A percentile compares a stretch with the other conserved stretches of the same genome.
These are phyloP conservation scores for Picathartes gymnocephalus DNA, from an alignment of 2,113 vertebrate species.

Conservation along the genomic window DNA sequence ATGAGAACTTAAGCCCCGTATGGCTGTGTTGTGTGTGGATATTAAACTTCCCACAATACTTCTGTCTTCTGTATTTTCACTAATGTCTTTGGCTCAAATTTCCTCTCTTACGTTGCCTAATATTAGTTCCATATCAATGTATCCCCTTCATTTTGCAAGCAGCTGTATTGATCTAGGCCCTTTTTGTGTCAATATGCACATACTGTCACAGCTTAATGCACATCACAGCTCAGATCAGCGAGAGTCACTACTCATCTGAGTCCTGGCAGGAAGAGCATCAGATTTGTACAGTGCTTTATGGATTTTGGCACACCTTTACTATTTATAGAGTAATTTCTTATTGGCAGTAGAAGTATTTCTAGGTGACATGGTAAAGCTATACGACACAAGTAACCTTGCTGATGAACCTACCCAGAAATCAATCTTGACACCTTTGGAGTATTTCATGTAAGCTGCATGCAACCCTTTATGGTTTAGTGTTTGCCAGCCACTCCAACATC, in stretches of 20 bases:
- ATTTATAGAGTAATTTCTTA: background rate
- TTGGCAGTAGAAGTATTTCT: background rate
- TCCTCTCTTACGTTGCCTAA: background rate
- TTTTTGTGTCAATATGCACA: background rate
- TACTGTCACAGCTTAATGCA: background rate
- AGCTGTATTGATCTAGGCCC: background rate
- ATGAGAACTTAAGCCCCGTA: background rate
- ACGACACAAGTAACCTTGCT: background rate
- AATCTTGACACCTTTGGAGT: background rate
- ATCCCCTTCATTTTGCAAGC: slow-evolving; percentile 6
- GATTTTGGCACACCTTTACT: background rate
- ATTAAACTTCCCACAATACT: background rate
- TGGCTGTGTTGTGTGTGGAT: background rate
- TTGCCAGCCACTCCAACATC: background rate
- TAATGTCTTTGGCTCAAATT: background rate
- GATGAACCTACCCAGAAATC: background rate
- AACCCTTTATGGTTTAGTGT: background rate
- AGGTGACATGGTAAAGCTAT: background rate
- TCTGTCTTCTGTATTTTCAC: background rate
- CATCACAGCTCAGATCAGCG: background rate
- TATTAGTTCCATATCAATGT: background rate
- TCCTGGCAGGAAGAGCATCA: background rate
- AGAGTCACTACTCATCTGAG: background rate
- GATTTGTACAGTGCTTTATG: background rate
- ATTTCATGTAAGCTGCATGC: background rate